Conservation (phyloP, 92 coral and sea anemone species). For the Heteractis magnifica region DNA sequence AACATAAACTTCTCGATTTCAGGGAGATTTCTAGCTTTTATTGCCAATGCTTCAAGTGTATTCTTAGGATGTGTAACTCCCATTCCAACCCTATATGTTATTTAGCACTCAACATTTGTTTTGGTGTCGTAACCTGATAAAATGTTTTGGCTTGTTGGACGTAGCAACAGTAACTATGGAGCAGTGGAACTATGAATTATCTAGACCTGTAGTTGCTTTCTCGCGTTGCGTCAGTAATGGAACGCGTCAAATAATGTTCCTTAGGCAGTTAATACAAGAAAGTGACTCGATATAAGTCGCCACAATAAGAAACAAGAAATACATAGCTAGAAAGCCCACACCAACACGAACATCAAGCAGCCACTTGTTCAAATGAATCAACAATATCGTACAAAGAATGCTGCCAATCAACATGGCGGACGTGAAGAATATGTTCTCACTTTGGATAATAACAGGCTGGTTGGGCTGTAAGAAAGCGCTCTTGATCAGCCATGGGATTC, state of each 20-base stretch:
- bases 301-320: constrained; percentile 73
- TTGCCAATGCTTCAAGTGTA: too few relatives aligned
- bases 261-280: constrained; percentile 52
- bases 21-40: too few relatives aligned
- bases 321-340: constrained; percentile 69
- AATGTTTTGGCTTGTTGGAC: too few relatives aligned
- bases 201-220: too few relatives aligned
- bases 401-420: constrained; percentile 86
- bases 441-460: constrained; percentile 76
- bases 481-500: constrained; percentile 93
- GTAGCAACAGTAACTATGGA: too few relatives aligned
- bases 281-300: constrained; percentile 88
- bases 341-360: constrained; percentile 78
- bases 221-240: background rate
- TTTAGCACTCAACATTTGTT: too few relatives aligned
- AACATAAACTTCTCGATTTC: too few relatives aligned
- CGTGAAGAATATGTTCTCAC: constrained; percentile 92
- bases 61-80: too few relatives aligned
- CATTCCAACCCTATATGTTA: too few relatives aligned
- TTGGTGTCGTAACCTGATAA: too few relatives aligned
- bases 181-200: too few relatives aligned
- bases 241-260: background rate
- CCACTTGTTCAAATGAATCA: constrained; percentile 82
- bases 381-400: constrained; percentile 65
- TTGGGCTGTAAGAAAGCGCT: constrained; percentile 78